Percentiles rank a stretch among this genome's conserved stretches.
phyloP scores from a whole-genome alignment of 2,888 invertebrate species.

The Drosophila mimetica region DNA sequence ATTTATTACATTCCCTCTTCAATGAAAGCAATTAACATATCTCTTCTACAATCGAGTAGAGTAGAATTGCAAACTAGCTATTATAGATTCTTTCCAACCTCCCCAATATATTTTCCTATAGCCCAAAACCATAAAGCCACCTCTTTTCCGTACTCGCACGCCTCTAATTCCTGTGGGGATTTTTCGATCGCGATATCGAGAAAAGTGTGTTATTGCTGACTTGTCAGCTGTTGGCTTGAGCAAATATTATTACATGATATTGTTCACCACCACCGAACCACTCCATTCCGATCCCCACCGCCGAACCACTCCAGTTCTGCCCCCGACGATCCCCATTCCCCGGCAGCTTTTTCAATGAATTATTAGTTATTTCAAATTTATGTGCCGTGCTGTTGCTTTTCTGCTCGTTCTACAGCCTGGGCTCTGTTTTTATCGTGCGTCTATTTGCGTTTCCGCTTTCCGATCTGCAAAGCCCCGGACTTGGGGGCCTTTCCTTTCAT shows the following conservation, averaged over 20 bases:
- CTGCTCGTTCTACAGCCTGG: conserved; percentile 4
- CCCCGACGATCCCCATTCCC: conserved; percentile 11
- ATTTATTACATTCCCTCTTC: background rate
- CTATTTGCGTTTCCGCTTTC: conserved; percentile 77
- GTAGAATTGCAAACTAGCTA: conserved; percentile 8
- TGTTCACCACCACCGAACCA: conserved; percentile 23
- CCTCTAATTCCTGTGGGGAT: conserved; percentile 36
- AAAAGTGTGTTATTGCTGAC: conserved; percentile 44
- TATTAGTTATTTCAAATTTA: conserved; percentile 73
- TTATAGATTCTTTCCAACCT: conserved; percentile 1
- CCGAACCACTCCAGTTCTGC: conserved; percentile 21
- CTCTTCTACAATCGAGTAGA: background rate
- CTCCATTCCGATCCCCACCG: conserved; percentile 2
- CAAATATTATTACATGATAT: conserved; percentile 75
- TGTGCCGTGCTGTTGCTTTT: conserved; percentile 53
- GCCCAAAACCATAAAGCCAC: background rate
- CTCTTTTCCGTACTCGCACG: conserved; percentile 8
- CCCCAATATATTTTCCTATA: background rate
- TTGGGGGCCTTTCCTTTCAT: conserved; percentile 48
- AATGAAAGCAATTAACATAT: conserved; percentile 13
- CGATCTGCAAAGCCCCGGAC: conserved; percentile 48
- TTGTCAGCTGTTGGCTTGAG: conserved; percentile 72
- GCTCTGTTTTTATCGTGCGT: conserved; percentile 62
- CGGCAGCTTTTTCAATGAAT: conserved; percentile 64
- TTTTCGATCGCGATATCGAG: conserved; percentile 43